A percentile compares a stretch with the other conserved stretches of the same genome.
phyloP scores from a whole-genome alignment of 2,888 invertebrate genomes.

The Drosophila lacicola region DNA sequence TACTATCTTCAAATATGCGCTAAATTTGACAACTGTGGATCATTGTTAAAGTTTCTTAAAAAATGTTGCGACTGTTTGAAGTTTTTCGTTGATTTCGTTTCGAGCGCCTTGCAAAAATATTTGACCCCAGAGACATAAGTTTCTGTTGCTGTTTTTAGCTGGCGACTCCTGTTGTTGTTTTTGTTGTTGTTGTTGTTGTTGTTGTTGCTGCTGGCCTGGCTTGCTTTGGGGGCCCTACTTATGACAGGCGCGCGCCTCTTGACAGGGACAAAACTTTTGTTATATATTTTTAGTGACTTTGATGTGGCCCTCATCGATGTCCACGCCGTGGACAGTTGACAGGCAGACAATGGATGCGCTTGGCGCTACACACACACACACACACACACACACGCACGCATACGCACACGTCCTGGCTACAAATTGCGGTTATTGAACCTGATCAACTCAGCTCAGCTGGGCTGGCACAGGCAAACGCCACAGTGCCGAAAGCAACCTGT shows the following conservation, averaged over 20 bases:
- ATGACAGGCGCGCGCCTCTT: constrained; percentile 76
- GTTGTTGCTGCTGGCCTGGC: constrained; percentile 17
- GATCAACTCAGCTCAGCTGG: constrained; percentile 34
- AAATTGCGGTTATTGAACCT: constrained; percentile 79
- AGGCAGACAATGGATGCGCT: constrained; percentile 73
- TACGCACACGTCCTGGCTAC: constrained; percentile 48
- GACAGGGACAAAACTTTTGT: constrained; percentile 68
- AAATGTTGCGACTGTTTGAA: constrained; percentile 2
- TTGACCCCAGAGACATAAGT: constrained; percentile 68
- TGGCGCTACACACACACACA: constrained; percentile 66
- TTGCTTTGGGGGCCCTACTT: constrained; percentile 62
- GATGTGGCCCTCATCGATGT: constrained; percentile 80
- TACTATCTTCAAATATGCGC: too few relatives aligned
- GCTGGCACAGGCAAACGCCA: constrained; percentile 36
- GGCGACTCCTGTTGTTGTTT: constrained; percentile 12
- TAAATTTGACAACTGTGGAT: background rate
- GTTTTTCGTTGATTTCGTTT: constrained; percentile 3
- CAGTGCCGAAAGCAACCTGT: constrained; percentile 44
- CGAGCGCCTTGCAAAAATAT: constrained; percentile 43
- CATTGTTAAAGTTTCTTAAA: constrained; percentile 1
- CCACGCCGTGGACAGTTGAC: constrained; percentile 70
- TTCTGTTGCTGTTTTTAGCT: constrained; percentile 9
- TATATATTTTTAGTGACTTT: constrained; percentile 76
- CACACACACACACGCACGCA: constrained; percentile 1
- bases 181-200: constrained; percentile 13